These are phyloP conservation scores for Imbricaverruca yamaguchii DNA, from an alignment of 2,888 invertebrate species.

Conservation along the genomic window DNA sequence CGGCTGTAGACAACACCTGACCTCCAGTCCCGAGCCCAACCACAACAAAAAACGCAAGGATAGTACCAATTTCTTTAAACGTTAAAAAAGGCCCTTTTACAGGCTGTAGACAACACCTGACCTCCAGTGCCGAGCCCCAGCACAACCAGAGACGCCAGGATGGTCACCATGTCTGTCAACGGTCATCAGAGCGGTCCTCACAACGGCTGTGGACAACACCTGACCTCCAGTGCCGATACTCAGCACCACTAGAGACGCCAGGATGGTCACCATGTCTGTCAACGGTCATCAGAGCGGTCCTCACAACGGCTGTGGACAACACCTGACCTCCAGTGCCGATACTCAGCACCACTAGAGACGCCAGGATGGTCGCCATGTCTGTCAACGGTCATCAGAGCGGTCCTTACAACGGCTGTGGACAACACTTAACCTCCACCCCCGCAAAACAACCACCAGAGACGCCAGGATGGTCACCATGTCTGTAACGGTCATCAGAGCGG, in stretches of 20 bases:
- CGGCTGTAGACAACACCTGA: no score
- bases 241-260: constrained; percentile 80
- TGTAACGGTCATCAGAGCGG: no score
- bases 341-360: constrained; percentile 78
- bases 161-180: constrained; percentile 82
- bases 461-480: background rate
- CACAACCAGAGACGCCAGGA: constrained; percentile 79
- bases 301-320: no score
- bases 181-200: no score
- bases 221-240: constrained; percentile 64
- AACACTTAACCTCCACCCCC: no score
- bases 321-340: constrained; percentile 83
- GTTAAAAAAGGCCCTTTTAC: no score
- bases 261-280: constrained; percentile 80
- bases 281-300: no score
- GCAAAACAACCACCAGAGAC: no score
- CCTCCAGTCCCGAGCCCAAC: no score
- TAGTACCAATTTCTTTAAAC: background rate
- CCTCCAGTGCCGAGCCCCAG: constrained; percentile 80
- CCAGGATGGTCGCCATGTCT: constrained; percentile 86
- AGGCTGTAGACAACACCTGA: constrained; percentile 63
- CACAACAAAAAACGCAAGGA: no score
- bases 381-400: no score
- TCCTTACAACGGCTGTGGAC: no score
- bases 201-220: constrained; percentile 59